Conservation (phyloP, 1,140 invertebrate genomes). For the Palaemon carinicauda region DNA sequence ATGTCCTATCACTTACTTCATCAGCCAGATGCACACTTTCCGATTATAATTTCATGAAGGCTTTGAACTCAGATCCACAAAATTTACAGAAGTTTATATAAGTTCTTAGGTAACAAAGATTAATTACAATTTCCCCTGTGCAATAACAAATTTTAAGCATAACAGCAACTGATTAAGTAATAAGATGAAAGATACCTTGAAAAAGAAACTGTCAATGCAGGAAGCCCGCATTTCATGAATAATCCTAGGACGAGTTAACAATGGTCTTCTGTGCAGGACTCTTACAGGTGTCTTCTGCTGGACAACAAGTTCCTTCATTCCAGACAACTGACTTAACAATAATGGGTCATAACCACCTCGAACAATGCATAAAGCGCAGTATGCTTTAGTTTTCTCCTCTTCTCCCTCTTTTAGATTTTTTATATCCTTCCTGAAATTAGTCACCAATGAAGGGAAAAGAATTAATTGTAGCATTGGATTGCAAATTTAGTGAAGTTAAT, state of each 20-base stretch:
- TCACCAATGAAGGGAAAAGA: neutral
- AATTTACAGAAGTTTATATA: no score
- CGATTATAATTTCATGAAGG: no score
- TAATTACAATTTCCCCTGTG: neutral
- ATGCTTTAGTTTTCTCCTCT: slow-evolving; percentile 84
- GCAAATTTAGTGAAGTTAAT: neutral
- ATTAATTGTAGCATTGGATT: neutral
- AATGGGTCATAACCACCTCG: slow-evolving; percentile 51
- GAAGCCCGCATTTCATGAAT: slow-evolving; percentile 73
- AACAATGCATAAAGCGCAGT: slow-evolving; percentile 72
- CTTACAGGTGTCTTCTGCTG: slow-evolving; percentile 82
- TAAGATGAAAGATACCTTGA: slow-evolving; percentile 45
- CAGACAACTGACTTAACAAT: slow-evolving; percentile 67
- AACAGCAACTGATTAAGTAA: neutral
- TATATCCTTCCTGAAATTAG: slow-evolving; percentile 72
- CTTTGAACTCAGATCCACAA: no score
- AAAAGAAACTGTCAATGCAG: slow-evolving; percentile 56
- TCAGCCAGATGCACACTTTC: no score
- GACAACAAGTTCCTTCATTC: slow-evolving; percentile 68
- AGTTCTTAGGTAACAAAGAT: no score
- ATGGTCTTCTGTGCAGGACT: slow-evolving; percentile 82
- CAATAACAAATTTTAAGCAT: neutral
- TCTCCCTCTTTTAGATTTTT: slow-evolving; percentile 84
- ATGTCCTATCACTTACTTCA: no score
- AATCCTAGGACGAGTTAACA: slow-evolving; percentile 72